Percentiles rank a stretch among this genome's conserved stretches.
Conservation (phyloP, 2,797 vertebrate genomes). For the Dryobates pubescens region DNA sequence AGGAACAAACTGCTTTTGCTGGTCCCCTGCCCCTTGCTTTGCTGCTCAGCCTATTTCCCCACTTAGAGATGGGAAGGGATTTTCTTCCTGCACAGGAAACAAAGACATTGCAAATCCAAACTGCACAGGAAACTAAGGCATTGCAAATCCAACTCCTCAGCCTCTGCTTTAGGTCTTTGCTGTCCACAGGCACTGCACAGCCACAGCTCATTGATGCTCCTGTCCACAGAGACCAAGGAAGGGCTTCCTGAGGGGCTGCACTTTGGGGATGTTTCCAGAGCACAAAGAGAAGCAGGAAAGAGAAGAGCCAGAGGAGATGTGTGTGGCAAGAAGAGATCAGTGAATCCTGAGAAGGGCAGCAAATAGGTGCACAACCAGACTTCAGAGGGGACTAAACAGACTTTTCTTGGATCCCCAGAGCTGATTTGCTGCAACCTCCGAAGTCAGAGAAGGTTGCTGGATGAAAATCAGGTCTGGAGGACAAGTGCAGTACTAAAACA, state of each 20-base stretch:
- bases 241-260: neutral
- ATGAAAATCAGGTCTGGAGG: neutral
- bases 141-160: neutral
- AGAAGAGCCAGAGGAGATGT: accelerated
- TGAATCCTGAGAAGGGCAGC: neutral
- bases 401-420: neutral
- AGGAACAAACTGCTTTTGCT: neutral
- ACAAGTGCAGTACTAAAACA: neutral
- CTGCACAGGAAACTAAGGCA: neutral
- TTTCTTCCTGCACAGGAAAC: neutral
- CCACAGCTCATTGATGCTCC: no score
- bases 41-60: neutral
- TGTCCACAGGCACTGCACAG: neutral
- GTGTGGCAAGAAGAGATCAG: neutral
- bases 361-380: neutral
- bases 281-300: neutral
- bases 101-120: neutral
- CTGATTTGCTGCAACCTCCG: neutral
- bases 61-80: neutral
- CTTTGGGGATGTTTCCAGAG: neutral
- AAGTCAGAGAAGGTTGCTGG: neutral
- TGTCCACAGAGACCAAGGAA: neutral
- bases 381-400: neutral
- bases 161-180: neutral
- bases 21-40: neutral